phyloP scores from a whole-genome alignment of 2,888 invertebrate genomes.

The Syrista parreyssii region DNA sequence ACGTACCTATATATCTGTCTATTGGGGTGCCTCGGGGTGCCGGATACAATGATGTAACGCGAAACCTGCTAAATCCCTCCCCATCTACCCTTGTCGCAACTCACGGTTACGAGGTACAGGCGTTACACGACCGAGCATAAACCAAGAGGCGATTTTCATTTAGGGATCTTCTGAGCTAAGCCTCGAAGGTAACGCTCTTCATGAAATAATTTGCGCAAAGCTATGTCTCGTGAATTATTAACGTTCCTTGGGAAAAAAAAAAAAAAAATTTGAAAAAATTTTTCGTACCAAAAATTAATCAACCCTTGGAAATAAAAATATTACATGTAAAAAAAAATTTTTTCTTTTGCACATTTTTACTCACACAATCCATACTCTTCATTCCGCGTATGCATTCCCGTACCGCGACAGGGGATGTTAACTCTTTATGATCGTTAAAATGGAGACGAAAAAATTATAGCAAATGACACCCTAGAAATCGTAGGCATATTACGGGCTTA shows the following conservation, averaged over 20 bases:
- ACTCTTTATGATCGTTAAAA: background rate
- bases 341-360: background rate
- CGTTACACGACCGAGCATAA: constrained; percentile 8
- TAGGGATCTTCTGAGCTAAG: background rate
- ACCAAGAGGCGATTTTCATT: constrained; percentile 7
- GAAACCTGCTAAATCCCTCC: constrained; percentile 49
- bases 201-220: background rate
- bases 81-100: constrained; percentile 27
- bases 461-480: constrained; percentile 22
- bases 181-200: background rate
- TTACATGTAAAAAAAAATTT: background rate
- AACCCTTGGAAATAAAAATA: too few relatives aligned
- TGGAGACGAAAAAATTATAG: background rate
- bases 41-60: constrained; percentile 56
- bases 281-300: too few relatives aligned
- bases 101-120: background rate
- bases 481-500: constrained; percentile 33
- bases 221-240: background rate
- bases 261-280: too few relatives aligned
- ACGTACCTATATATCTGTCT: constrained; percentile 35
- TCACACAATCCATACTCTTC: background rate
- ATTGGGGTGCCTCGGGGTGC: constrained; percentile 47
- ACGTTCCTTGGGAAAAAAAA: too few relatives aligned
- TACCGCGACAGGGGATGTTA: background rate
- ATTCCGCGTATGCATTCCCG: background rate